Evolutionary conservation across 1,140 invertebrate genomes (phyloP), one percentile per base, ranked within the genome.

Genomic region (Theocolax elegans): DNA sequence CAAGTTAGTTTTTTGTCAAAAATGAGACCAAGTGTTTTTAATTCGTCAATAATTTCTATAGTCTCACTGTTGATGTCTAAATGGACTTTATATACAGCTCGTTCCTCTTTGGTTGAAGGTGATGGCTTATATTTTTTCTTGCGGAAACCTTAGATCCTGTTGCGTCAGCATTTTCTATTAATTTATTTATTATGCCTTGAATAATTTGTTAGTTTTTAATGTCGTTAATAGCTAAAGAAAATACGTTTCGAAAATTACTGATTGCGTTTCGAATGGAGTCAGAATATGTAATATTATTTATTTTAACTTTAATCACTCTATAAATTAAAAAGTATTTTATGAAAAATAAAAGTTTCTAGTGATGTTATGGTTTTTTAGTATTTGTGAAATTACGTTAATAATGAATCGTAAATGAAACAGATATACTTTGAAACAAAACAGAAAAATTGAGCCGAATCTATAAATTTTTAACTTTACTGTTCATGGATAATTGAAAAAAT

Each of bases 1-100:
- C 72, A 77, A 13, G 63, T 65, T 29, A 77, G 35, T 38, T 74
- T 74, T 0, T 25, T 27, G 35, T 74, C 69, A 48, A 76, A 76
- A 8, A 15, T 68, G 13, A 76, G 25, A n/a, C 73, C 74, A 3
- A 76, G 35, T 19, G 75, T 73, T 64, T 72, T 73, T 2, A 72
- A 17, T 8, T 35, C 48, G 3, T 59, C 59, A 19, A 31, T 31
- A 29, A n/a, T 6, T 51, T 60, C 54, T 8, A 72, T 17, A n/a
- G 2, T 13, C 27, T 44, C 2, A 12, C 25, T 9, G 17, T 63
- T 42, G 21, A 62, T 31, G 56, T 46, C 62, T 49, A n/a, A 25
- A 25, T 71, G 17, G 49, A 46, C 29, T 17, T 64, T 15, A 17
- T 27, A 13, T n/a, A 72, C 48, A 13, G 58, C 23, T 3, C 44